Percentiles rank a stretch among this genome's conserved stretches.
Conservation (phyloP, 2,113 vertebrate species). For the Brachyhypopomus gauderio region DNA sequence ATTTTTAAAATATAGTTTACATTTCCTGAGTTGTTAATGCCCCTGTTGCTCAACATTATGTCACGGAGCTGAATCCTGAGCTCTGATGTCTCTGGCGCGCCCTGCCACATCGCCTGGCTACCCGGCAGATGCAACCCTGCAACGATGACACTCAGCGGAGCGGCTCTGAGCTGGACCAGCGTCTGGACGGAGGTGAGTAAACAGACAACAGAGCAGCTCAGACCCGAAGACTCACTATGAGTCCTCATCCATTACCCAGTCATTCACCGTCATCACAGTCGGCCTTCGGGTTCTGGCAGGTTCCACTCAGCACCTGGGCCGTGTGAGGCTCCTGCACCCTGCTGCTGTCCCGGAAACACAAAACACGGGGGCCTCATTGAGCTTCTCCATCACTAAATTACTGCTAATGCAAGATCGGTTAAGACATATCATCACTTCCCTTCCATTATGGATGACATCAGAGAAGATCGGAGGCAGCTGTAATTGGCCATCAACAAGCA, state of each 20-base stretch:
- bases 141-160: slow-evolving; percentile 18
- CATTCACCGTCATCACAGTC: slow-evolving; percentile 29
- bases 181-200: slow-evolving; percentile 38
- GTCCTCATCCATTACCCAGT: slow-evolving; percentile 35
- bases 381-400: slow-evolving; percentile 40
- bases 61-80: slow-evolving; percentile 10
- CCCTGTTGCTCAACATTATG: not conserved
- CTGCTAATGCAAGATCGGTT: slow-evolving; percentile 37
- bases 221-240: not conserved
- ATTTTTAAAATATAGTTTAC: too few relatives aligned
- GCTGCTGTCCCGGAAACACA: not conserved
- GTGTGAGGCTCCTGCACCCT: not conserved
- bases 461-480: slow-evolving; percentile 26
- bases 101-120: slow-evolving; percentile 18
- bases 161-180: slow-evolving; percentile 10
- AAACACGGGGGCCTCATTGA: slow-evolving; percentile 32
- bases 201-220: slow-evolving; percentile 17
- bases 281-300: slow-evolving; percentile 19
- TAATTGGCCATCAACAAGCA: slow-evolving; percentile 39
- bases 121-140: not conserved
- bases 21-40: not conserved
- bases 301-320: slow-evolving; percentile 4
- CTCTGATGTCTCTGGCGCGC: not conserved
- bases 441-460: slow-evolving; percentile 42
- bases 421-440: slow-evolving; percentile 43